Base-by-base conservation (phyloP, 2,113 vertebrate species). In the Lophura nycthemera region DNA sequence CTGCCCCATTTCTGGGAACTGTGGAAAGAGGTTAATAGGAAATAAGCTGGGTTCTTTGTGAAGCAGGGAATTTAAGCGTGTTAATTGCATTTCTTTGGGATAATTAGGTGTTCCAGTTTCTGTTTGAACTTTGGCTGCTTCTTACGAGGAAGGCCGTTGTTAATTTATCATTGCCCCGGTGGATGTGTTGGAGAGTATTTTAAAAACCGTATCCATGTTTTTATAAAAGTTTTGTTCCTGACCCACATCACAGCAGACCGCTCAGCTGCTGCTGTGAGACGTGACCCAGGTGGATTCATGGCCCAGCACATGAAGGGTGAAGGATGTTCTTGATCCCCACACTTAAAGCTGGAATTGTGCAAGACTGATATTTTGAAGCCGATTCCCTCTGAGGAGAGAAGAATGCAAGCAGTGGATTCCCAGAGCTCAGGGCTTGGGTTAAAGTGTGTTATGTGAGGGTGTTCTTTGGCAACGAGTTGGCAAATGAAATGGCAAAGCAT, bases 1-100 rank as follows among this genome's bases (percentile, higher is more conserved):
- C 69, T 56, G 56, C 38, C 32, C 10, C 72, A 64, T 80, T 19
- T 70, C 45, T 91, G 65, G 60, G 76, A 96, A 85, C 45, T 71
- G 63, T 92, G 92, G 89, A 93, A 95, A 91, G 64, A 81, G 85
- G 91, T 95, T 92, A 91, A 91, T 75, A 61, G 89, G 85, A 89
- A 92, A 81, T 70, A 77, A 12, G 11, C 54, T 45, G 29, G 4
- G 24, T 0, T 1, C 7, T 21, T 6, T 30, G 21, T 30, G 54
- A 56, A 17, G 54, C 54, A 3, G 54, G 29, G 54, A 57, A 57
- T 43, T 77, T n/a, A 61, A 80, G 72, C 71, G 47, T 77, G 79
- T 52, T 96, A 95, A 96, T 92, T 91, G 82, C 11, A 0, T 93
- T 92, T 83, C 60, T 91, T 87, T 57, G 7, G 48, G 71, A 81